Conservation (phyloP, 2,888 invertebrate genomes). For the Lepidocyrtoides sp. region DNA sequence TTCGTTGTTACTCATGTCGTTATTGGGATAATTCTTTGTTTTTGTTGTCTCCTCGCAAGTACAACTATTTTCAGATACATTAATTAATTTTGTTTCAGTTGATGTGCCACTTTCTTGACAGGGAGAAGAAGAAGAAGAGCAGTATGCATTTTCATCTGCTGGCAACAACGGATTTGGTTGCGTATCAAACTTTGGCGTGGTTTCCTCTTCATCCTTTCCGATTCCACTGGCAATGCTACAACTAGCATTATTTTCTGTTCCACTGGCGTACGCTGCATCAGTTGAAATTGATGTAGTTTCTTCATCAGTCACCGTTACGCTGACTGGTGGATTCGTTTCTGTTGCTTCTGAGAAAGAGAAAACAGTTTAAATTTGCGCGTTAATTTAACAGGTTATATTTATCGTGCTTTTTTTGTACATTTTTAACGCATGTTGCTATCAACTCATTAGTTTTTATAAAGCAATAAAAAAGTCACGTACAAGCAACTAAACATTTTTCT, state of each 20-base stretch:
- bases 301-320: slow-evolving; percentile 44
- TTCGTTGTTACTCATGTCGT: not conserved
- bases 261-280: slow-evolving; percentile 61
- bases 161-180: not conserved
- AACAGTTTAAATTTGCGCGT: not conserved
- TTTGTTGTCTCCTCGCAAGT: not conserved
- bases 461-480: no score
- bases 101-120: slow-evolving; percentile 63
- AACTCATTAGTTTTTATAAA: no score
- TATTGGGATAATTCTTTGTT: not conserved
- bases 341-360: not conserved
- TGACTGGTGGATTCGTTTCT: not conserved
- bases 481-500: no score
- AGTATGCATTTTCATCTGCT: slow-evolving; percentile 22
- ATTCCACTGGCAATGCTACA: slow-evolving; percentile 19
- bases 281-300: slow-evolving; percentile 56
- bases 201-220: slow-evolving; percentile 40
- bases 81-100: slow-evolving; percentile 60
- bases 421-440: no score
- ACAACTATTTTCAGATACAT: slow-evolving; percentile 63
- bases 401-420: no score
- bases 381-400: no score
- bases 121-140: not conserved
- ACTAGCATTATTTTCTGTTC: slow-evolving; percentile 54
- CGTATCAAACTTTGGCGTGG: slow-evolving; percentile 58